phyloP scores from a whole-genome alignment of 2,888 invertebrate genomes.

The Callimorpha dominula region DNA sequence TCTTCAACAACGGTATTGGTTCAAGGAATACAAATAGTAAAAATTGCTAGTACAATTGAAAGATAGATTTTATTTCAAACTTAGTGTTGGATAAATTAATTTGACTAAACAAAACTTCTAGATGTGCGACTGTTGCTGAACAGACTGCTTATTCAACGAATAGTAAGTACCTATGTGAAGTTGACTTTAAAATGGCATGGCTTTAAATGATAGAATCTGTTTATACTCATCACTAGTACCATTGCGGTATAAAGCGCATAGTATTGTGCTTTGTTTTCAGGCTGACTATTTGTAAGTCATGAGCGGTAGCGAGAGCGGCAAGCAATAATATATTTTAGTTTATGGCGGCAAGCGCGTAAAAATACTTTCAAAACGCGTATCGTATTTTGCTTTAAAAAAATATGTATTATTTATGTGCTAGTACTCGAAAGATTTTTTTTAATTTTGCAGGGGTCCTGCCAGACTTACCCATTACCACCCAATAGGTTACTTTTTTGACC shows the following conservation, averaged over 20 bases:
- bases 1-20: too few species aligned
- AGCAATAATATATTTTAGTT: too few species aligned
- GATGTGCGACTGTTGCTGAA: too few species aligned
- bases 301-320: slow-evolving; percentile 25
- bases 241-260: slow-evolving; percentile 43
- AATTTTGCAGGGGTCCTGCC: not conserved
- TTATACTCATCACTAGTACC: slow-evolving; percentile 10
- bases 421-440: not conserved
- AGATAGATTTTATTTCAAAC: too few species aligned
- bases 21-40: too few species aligned
- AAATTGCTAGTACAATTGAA: too few species aligned
- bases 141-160: not conserved
- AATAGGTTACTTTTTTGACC: not conserved
- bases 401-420: not conserved
- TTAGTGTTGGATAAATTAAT: too few species aligned
- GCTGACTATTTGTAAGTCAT: slow-evolving; percentile 7
- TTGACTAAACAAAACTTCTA: too few species aligned
- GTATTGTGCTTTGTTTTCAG: slow-evolving; percentile 47
- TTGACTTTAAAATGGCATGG: too few species aligned
- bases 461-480: not conserved
- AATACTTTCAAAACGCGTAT: not conserved
- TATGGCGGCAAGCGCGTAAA: too few species aligned
- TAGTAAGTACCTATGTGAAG: not conserved
- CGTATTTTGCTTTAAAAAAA: not conserved
- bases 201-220: slow-evolving; percentile 3